Percentiles rank a stretch among this genome's conserved stretches.
phyloP scores from a whole-genome alignment of 1,140 invertebrate genomes.

The Oedothorax gibbosus region DNA sequence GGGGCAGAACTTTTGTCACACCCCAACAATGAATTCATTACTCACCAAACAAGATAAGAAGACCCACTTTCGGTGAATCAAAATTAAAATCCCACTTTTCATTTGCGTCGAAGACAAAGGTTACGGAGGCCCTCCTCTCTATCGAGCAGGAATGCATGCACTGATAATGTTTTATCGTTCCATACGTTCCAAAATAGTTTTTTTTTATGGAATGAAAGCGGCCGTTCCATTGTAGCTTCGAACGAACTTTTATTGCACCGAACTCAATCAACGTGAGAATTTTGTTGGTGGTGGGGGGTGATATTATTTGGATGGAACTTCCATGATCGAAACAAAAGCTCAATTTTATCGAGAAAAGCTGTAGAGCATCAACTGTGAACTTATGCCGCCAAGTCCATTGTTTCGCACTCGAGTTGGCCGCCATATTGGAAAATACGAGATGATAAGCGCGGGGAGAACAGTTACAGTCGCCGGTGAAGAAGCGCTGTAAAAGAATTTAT shows the following conservation, averaged over 20 bases:
- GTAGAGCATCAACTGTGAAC: constrained; percentile 23
- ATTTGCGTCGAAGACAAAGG: constrained; percentile 55
- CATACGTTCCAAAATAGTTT: constrained; percentile 41
- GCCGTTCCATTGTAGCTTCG: constrained; percentile 24
- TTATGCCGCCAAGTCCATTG: constrained; percentile 30
- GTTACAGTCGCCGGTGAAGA: constrained; percentile 56
- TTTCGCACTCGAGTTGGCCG: constrained; percentile 53
- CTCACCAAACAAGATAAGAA: constrained; percentile 50
- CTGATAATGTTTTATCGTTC: constrained; percentile 56
- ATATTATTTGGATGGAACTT: background rate
- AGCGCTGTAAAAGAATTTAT: constrained; percentile 57
- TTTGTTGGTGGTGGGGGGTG: background rate
- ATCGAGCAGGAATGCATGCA: constrained; percentile 27
- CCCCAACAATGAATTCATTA: constrained; percentile 54
- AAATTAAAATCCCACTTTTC: constrained; percentile 61
- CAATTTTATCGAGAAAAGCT: constrained; percentile 53
- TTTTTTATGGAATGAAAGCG: background rate
- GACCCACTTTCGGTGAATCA: constrained; percentile 56
- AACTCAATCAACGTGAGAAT: constrained; percentile 51
- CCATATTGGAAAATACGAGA: constrained; percentile 59
- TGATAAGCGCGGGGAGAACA: constrained; percentile 43
- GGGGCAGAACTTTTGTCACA: constrained; percentile 54
- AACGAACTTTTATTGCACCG: constrained; percentile 38
- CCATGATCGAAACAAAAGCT: constrained; percentile 51
- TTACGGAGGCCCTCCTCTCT: constrained; percentile 15